Base-by-base conservation (phyloP, 1,140 invertebrate genomes). In the Trigoniulus corallinus region DNA sequence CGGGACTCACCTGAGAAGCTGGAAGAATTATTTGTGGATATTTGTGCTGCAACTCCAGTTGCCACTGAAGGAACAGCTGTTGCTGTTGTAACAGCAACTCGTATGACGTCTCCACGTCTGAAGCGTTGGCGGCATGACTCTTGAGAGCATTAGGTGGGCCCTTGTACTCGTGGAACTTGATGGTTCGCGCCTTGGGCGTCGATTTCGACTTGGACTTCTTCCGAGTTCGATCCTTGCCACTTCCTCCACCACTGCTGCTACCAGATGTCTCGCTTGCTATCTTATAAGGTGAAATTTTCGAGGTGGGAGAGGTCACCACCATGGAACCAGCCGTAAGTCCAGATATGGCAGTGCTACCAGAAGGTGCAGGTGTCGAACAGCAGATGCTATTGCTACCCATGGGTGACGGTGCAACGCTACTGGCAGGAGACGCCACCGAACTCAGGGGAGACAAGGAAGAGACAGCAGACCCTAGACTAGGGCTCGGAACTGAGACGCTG, bases 131-230 rank as follows among this genome's bases (percentile, higher is more conserved):
- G n/a, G 12, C 2, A 43, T 48, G 49, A 39, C 58, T 88, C 83
- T 61, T 91, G 77, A 64, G 62, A 21, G 85, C 85, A 69, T 83
- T 94, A 50, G 91, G 88, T 39, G 92, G 92, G 48, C 91, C 91
- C 70, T 95, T 96, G 66, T 97, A 96, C 66, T 97, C 93, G 66
- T 97, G 92, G 68, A 97, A 97, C 72, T 97, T 97, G 53, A 96
- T 93, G 40, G 82, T 88, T 53, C 87, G 79, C 1, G 87, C 78
- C 65, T 95, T 95, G 0, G 80, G 76, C 52, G 78, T 72, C 3
- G 80, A 75, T 61, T 87, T 84, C 44, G 80, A 80, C 64, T 88
- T 89, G 25, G 78, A 79, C 68, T 94, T 93, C 67, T 92, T 92
- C 41, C 82, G 70, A 59, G 83, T 86, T 61, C 85, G 86, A 58